These are phyloP conservation scores for Thryonomys swinderianus DNA, from an alignment of 2,113 vertebrate genomes.

Conservation along the genomic window DNA sequence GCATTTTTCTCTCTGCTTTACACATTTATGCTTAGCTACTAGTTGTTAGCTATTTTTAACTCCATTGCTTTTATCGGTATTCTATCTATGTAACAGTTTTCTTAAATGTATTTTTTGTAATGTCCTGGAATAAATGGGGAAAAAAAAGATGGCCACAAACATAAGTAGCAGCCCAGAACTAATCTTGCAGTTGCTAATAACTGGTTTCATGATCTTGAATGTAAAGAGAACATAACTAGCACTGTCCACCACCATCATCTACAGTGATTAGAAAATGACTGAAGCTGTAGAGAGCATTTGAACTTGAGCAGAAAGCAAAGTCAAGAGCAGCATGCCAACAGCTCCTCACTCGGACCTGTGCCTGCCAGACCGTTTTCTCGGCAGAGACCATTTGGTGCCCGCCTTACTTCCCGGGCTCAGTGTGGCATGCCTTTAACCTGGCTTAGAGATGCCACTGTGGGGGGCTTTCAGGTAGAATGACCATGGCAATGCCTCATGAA, in stretches of 20 bases:
- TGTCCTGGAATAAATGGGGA: not conserved
- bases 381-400: not conserved
- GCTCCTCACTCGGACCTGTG: not conserved
- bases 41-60: slow-evolving; percentile 4
- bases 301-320: not conserved
- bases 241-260: not conserved
- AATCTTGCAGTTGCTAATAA: not conserved
- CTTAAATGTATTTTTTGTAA: not conserved
- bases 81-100: not conserved
- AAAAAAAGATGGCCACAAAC: not conserved
- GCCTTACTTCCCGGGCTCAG: not conserved
- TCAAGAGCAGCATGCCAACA: not conserved
- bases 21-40: not conserved
- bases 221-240: not conserved
- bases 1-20: slow-evolving; percentile 23
- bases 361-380: not conserved
- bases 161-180: not conserved
- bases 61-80: not conserved
- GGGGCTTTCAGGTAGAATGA: not conserved
- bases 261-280: not conserved
- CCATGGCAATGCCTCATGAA: not conserved
- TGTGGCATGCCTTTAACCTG: not conserved
- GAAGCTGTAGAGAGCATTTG: not conserved
- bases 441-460: not conserved
- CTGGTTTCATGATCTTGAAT: not conserved